Base-by-base conservation (phyloP, 2,113 vertebrate species). In the Kobus ellipsiprymnus region DNA sequence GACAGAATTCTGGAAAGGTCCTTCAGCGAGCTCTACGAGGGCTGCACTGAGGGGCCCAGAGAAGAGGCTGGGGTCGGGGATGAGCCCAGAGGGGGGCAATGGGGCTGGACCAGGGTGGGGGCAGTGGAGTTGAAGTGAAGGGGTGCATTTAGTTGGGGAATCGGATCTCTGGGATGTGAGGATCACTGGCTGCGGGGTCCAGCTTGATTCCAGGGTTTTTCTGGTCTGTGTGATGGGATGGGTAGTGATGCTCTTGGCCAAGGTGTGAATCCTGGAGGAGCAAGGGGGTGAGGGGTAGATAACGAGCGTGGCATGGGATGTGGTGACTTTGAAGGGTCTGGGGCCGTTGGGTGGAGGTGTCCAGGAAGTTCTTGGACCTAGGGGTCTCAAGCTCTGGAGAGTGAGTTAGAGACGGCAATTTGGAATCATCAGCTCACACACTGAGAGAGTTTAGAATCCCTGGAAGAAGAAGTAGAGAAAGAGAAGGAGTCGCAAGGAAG, bases 321-420 rank as follows among this genome's bases (percentile, higher is more conserved):
- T 1, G 67, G 19, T 30, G n/a, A 40, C 54, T 64, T 46, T 46
- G 59, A 50, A 57, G 84, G 60, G 2, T 11, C 2, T 1, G 44
- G 29, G 50, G 5, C 10, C 2, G 21, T 25, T 6, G 5, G 3
- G 7, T 30, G n/a, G 48, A 16, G 36, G n/a, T 0, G 1, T 7
- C 21, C 50, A 14, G 50, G 52, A 55, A 15, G 1, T 7, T 77
- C 33, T 57, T 36, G 33, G 25, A 52, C 40, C 6, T 25, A 1
- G 2, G 54, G 33, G 0, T 15, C 46, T 78, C 10, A 0, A 2
- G 19, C 46, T 90, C 30, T 74, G 62, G 25, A 74, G 33, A 48
- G 36, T 7, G n/a, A 57, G 17, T 81, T 55, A 17, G 27, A 59
- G n/a, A 5, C 1, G 50, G 64, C 59, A 33, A 46, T 78, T 57